phyloP scores from a whole-genome alignment of 2,888 invertebrate genomes.

The Deilephila elpenor region DNA sequence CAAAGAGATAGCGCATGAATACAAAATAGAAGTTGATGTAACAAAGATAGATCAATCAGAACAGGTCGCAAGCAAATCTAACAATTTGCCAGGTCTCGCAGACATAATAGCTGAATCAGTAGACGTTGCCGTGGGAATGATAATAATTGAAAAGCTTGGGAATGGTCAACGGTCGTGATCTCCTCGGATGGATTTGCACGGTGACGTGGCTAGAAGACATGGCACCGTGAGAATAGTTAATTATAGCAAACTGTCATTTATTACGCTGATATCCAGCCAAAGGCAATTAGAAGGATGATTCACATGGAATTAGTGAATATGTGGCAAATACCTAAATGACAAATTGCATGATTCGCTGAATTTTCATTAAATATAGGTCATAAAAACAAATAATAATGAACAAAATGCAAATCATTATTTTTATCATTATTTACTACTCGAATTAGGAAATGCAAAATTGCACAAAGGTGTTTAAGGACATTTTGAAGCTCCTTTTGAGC shows the following conservation, averaged over 20 bases:
- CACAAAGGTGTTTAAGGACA: too few relatives aligned
- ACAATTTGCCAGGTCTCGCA: constrained; percentile 42
- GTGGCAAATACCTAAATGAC: neutral
- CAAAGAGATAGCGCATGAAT: neutral
- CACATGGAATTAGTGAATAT: constrained; percentile 10
- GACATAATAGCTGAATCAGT: constrained; percentile 53
- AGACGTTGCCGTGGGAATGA: constrained; percentile 60
- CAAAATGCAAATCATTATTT: too few relatives aligned
- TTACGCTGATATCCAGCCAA: constrained; percentile 12
- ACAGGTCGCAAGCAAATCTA: constrained; percentile 15
- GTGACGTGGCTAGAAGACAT: constrained; percentile 34
- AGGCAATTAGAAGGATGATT: neutral
- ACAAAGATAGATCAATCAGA: neutral
- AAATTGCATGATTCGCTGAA: neutral
- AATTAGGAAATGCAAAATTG: too few relatives aligned
- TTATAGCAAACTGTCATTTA: constrained; percentile 23
- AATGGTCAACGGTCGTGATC: constrained; percentile 65
- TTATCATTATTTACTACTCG: too few relatives aligned
- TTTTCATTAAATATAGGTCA: neutral
- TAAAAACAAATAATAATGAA: neutral
- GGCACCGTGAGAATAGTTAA: constrained; percentile 24
- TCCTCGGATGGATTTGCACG: constrained; percentile 50
- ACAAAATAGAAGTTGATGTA: neutral
- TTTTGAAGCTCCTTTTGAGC: too few relatives aligned
- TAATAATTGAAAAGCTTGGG: constrained; percentile 67